Conservation (phyloP, 2,113 vertebrate species). For the Uropsilus gracilis region DNA sequence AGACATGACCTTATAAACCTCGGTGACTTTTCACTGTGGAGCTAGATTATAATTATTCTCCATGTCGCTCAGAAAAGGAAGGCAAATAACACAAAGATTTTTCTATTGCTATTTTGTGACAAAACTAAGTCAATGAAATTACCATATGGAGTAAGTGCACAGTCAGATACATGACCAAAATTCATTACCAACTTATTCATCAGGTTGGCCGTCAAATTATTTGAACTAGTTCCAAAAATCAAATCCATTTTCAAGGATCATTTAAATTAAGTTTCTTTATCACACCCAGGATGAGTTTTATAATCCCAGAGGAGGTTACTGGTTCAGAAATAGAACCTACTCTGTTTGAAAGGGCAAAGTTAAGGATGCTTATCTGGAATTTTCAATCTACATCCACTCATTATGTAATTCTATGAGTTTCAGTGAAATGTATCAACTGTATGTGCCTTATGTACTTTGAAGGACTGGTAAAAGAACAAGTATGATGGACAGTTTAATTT, state of each 20-base stretch:
- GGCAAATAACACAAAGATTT: not conserved
- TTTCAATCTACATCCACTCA: not conserved
- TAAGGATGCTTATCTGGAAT: not conserved
- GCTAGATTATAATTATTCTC: not conserved
- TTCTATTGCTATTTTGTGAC: not conserved
- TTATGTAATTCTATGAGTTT: not conserved
- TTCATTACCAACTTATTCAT: not conserved
- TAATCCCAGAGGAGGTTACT: not conserved
- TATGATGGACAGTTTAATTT: not conserved
- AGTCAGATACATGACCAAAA: not conserved
- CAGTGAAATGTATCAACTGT: not conserved
- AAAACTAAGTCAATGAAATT: not conserved
- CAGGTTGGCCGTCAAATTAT: not conserved
- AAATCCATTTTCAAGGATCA: not conserved
- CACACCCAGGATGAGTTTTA: not conserved
- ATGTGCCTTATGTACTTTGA: not conserved
- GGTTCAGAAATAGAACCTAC: not conserved
- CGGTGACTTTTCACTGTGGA: not conserved
- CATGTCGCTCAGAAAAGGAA: not conserved
- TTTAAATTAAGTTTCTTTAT: not conserved
- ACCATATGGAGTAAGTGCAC: not conserved
- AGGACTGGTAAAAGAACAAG: not conserved
- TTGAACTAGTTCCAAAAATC: constrained; percentile 23
- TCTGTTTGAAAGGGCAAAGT: not conserved
- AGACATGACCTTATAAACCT: not conserved